phyloP scores from a whole-genome alignment of 1,140 invertebrate species.

The Gonatopus flavifemur region DNA sequence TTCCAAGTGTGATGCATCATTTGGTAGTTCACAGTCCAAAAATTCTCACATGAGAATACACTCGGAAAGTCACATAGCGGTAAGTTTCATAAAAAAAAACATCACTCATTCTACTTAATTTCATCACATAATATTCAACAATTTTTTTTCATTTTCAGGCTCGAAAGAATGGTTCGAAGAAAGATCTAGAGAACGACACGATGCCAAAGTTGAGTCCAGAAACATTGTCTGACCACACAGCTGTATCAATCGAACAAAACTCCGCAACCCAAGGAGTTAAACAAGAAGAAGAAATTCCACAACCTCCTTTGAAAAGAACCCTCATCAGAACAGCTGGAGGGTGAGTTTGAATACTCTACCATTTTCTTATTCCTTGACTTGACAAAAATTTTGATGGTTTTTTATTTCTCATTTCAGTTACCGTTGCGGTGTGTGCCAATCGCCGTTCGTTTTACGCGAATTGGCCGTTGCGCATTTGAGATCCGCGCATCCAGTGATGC shows the following conservation, averaged over 20 bases:
- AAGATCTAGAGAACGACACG: slow-evolving; percentile 22
- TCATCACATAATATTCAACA: neutral
- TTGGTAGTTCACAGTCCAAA: slow-evolving; percentile 33
- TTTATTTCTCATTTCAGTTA: slow-evolving; percentile 28
- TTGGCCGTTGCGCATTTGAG: slow-evolving; percentile 45
- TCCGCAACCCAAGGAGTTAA: too few relatives aligned
- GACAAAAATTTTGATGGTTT: neutral
- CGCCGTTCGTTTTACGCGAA: slow-evolving; percentile 43
- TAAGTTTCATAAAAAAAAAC: slow-evolving; percentile 3
- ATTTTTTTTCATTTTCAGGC: slow-evolving; percentile 11
- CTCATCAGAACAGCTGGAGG: slow-evolving; percentile 38
- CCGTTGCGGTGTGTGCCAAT: slow-evolving; percentile 46
- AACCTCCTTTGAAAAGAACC: slow-evolving; percentile 42
- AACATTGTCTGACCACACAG: slow-evolving; percentile 19
- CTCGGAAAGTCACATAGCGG: slow-evolving; percentile 17
- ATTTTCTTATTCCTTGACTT: slow-evolving; percentile 10
- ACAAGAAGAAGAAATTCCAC: slow-evolving; percentile 30
- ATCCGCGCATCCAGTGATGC: slow-evolving; percentile 45
- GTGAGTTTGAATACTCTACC: slow-evolving; percentile 21
- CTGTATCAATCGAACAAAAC: slow-evolving; percentile 34
- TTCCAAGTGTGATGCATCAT: slow-evolving; percentile 36
- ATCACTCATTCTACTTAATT: neutral
- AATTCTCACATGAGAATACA: slow-evolving; percentile 41
- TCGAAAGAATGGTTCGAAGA: slow-evolving; percentile 13
- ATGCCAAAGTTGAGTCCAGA: slow-evolving; percentile 38